Base-by-base conservation (phyloP, 2,888 invertebrate species). In the Elegia similella region DNA sequence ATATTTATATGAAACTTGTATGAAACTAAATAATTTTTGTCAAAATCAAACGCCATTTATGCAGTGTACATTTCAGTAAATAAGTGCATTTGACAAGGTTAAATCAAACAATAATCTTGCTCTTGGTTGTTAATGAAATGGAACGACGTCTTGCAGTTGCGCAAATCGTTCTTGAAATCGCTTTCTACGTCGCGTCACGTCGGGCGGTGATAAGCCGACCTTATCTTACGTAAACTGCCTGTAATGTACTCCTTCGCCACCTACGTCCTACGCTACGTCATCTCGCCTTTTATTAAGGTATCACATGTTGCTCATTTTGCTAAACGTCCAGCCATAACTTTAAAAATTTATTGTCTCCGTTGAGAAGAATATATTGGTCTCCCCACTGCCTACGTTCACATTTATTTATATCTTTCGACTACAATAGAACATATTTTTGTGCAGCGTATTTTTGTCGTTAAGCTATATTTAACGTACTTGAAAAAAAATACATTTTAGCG, bases 161-260 rank as follows among this genome's bases (percentile, higher is more conserved):
- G 80, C 78, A 84, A 84, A 80, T 73, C 67, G 80, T 80, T 85
- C 82, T 83, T 85, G 82, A 83, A 84, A 82, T 84, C 80, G 84
- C 83, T 87, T 84, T 86, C 84, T 82, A 85, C 84, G 75, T 71
- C 75, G 77, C 82, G 82, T 80, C 82, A 83, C 80, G 76, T 80
- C 76, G 69, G 59, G 62, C 69, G 62, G 73, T 80, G 83, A 82
- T 83, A 84, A 82, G 80, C 76, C 64, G 66, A 71, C 79, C 78
- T 84, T 82, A 82, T 75, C 82, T 85, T 87, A 84, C 83, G 82
- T 84, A 86, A 84, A 82, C 66, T 73, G 68, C 72, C 69, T 73
- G 73, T 67, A 76, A 68, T 69, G 70, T 70, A 73, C 69, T 72
- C 72, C 67, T 59, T 63, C 65, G 60, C 69, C 68, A 69, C 66